Conservation (phyloP, 2,888 invertebrate genomes). For the Homarus gammarus region DNA sequence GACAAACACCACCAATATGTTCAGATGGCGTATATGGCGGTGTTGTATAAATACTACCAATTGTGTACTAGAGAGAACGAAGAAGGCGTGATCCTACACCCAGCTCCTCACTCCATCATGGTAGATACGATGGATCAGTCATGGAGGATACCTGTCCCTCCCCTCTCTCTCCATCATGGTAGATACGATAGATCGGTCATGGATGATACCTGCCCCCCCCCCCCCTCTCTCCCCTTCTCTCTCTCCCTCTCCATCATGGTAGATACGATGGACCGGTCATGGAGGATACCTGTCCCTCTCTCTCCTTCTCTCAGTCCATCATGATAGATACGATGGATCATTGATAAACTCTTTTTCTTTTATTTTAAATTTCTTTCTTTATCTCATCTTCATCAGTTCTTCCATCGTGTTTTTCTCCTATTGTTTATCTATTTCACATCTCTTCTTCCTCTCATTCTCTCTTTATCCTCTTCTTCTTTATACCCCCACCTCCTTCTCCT, state of each 20-base stretch:
- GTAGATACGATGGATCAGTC: neutral
- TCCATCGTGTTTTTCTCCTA: no score
- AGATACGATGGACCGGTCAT: neutral
- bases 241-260: neutral
- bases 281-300: neutral
- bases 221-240: conserved; percentile 31
- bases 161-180: neutral
- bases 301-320: neutral
- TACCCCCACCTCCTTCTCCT: no score
- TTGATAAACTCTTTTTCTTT: no score
- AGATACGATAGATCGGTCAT: neutral
- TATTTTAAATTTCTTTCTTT: no score
- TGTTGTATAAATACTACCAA: neutral
- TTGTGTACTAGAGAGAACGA: no score
- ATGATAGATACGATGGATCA: neutral
- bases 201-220: neutral
- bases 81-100: neutral
- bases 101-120: neutral
- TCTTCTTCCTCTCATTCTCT: conserved; percentile 3
- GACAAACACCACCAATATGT: neutral
- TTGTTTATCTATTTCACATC: no score
- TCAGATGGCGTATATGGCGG: neutral
- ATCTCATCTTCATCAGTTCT: no score
- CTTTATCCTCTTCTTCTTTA: no score
- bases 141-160: neutral